Evolutionary conservation across 2,888 invertebrate species (phyloP), one percentile per base, ranked within the genome.

Genomic region (Zootermopsis nevadensis): DNA sequence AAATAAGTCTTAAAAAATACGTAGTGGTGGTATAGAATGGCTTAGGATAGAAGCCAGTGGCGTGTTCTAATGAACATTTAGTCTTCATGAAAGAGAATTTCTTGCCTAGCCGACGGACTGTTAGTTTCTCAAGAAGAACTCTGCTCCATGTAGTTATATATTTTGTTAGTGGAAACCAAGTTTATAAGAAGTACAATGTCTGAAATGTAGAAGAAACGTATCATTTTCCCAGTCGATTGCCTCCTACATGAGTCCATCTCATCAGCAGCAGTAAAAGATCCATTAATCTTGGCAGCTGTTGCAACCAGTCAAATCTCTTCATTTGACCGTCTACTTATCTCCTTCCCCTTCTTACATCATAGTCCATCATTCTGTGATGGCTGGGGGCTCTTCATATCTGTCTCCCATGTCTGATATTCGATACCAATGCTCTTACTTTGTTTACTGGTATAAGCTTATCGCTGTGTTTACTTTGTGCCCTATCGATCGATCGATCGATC

Each of bases 271-370:
- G 69, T 33, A 8, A 30, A 60, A 33, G 69, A 33, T 69, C 69
- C 69, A 69, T 69, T 69, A 69, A 69, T 69, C 69, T 69, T 69
- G 33, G 69, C 69, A 69, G 69, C 69, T 69, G 69, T 69, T 69
- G 33, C 69, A 69, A 22, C 69, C 31, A 67, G 69, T 69, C 69
- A 69, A 69, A 69, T 33, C 69, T 33, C 69, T 69, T 69, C 69
- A 33, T 69, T 10, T 31, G 69, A 19, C 33, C 33, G 19, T 69
- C 69, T 4, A 60, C 7, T n/a, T n/a, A 27, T 4, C 27, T n/a
- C 27, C 60, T 19, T 19, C 6, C 24, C 55, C 27, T 12, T 1
- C 33, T 22, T 24, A 33, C 33, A 33, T 69, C 69, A 33, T 19
- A 22, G 69, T 7, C 69, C 33, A 69, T 69, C 69, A 33, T 69